Percentiles rank a stretch among this genome's conserved stretches.
Conservation (phyloP, 2,113 vertebrate genomes). For the Terrapene triunguis region DNA sequence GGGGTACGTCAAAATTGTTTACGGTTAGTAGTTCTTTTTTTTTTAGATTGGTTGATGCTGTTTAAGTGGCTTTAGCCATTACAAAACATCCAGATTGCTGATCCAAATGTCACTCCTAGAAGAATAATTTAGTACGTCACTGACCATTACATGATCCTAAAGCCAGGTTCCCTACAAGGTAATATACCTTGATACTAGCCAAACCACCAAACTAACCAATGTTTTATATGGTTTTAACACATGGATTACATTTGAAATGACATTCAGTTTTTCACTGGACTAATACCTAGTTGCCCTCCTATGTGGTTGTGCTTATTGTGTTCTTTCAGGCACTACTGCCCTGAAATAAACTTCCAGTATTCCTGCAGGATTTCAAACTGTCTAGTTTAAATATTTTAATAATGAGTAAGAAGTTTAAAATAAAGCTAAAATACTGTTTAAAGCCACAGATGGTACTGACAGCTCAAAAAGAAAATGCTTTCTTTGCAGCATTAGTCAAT, state of each 20-base stretch:
- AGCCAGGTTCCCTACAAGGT: constrained; percentile 23
- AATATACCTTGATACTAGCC: constrained; percentile 61
- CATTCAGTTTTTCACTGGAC: constrained; percentile 61
- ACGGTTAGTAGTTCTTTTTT: fast-evolving
- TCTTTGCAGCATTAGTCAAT: constrained; percentile 52
- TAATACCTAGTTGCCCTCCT: constrained; percentile 49
- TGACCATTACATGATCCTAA: constrained; percentile 45
- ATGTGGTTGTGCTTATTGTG: constrained; percentile 49
- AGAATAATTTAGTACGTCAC: constrained; percentile 23
- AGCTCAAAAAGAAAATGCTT: constrained; percentile 73
- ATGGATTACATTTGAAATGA: constrained; percentile 71
- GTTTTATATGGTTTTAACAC: constrained; percentile 70
- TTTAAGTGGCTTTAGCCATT: neutral
- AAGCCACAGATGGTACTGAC: constrained; percentile 73
- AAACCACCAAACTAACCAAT: constrained; percentile 65
- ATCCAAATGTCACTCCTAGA: neutral
- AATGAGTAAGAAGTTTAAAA: constrained; percentile 73
- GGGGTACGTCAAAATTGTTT: fast-evolving
- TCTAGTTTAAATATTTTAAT: constrained; percentile 77
- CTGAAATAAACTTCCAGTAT: constrained; percentile 71
- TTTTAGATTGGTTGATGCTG: neutral
- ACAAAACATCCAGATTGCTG: neutral
- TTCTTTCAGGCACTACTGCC: constrained; percentile 54
- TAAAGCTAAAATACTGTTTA: constrained; percentile 62
- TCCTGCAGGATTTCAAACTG: constrained; percentile 64